Percentiles rank a stretch among this genome's conserved stretches.
These are phyloP conservation scores for Odontomyia ornata DNA, from an alignment of 2,888 invertebrate species.

Conservation along the genomic window DNA sequence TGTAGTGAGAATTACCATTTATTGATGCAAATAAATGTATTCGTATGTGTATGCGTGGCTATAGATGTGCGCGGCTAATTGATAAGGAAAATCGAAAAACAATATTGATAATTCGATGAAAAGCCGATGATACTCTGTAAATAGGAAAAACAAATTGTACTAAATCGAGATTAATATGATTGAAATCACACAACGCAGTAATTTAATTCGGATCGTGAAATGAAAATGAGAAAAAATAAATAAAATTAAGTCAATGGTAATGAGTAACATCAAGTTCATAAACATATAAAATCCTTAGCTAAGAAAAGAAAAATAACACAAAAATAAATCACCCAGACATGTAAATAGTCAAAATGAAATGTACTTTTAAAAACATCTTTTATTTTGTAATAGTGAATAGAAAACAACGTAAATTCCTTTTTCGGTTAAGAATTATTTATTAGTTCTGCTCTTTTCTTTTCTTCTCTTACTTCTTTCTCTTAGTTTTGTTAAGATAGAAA, in stretches of 20 bases:
- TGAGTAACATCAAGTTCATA: neutral
- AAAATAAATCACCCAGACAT: neutral
- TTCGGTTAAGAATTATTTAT: conserved; percentile 35
- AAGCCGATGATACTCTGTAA: conserved; percentile 34
- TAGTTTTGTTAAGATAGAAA: conserved; percentile 31
- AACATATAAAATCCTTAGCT: too few species aligned
- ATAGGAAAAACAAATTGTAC: conserved; percentile 5
- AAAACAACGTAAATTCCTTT: conserved; percentile 21
- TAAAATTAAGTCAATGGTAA: neutral
- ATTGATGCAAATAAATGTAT: conserved; percentile 10
- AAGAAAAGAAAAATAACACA: neutral
- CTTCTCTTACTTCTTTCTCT: neutral
- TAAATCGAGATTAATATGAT: neutral
- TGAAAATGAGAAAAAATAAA: neutral
- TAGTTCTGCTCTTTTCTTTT: conserved; percentile 16
- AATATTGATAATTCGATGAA: neutral
- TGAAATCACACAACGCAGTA: conserved; percentile 16
- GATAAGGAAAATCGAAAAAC: neutral
- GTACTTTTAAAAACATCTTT: conserved; percentile 37
- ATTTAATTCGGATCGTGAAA: neutral
- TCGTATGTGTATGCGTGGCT: conserved; percentile 16
- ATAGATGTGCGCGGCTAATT: neutral
- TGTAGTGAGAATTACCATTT: neutral
- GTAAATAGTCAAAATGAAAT: conserved; percentile 36
- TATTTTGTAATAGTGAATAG: neutral